Conservation (phyloP, 2,888 invertebrate species). For the Microchrysa polita region DNA sequence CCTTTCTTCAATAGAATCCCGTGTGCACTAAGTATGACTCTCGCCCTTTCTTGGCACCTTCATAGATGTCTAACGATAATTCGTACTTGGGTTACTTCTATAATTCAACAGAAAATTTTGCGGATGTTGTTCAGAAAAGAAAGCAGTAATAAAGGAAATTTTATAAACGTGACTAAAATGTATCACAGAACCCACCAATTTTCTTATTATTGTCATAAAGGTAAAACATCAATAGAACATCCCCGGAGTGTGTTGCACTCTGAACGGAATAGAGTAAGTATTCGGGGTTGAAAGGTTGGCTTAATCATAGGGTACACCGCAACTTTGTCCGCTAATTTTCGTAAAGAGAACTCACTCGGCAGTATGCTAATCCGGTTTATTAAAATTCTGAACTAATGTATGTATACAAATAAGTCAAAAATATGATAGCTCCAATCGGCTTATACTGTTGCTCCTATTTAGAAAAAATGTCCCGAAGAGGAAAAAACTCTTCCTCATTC, state of each 20-base stretch:
- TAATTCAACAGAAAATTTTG: slow-evolving; percentile 1
- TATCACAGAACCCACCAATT: slow-evolving; percentile 27
- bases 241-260: slow-evolving; percentile 20
- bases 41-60: neutral
- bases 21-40: neutral
- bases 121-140: neutral
- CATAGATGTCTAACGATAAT: neutral
- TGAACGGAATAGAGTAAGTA: slow-evolving; percentile 45
- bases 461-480: neutral
- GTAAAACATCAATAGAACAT: slow-evolving; percentile 18
- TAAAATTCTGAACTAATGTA: neutral
- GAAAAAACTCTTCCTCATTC: neutral
- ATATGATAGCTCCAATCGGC: too few relatives aligned
- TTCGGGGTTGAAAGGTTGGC: slow-evolving; percentile 30
- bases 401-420: too few relatives aligned
- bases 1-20: neutral
- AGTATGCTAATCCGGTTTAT: slow-evolving; percentile 22
- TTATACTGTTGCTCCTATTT: neutral
- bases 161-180: neutral
- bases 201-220: slow-evolving; percentile 10
- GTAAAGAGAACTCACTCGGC: neutral
- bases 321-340: slow-evolving; percentile 34
- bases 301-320: slow-evolving; percentile 42
- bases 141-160: slow-evolving; percentile 39
- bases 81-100: neutral